phyloP scores from a whole-genome alignment of 2,113 vertebrate species.

The Cynoglossus semilaevis region DNA sequence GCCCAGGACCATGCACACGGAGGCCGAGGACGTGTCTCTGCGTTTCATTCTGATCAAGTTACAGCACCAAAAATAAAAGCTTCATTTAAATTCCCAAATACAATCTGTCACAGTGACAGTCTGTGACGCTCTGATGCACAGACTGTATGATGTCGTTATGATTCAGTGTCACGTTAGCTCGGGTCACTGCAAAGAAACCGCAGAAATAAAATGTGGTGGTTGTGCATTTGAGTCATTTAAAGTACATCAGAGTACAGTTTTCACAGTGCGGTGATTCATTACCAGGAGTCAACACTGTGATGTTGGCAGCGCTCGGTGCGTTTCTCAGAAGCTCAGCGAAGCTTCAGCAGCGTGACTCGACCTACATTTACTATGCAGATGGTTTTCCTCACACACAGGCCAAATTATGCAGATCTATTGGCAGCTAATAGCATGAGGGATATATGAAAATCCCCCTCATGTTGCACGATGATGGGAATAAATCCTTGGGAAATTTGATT shows the following conservation, averaged over 20 bases:
- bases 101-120: too few relatives aligned
- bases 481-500: slow-evolving; percentile 58
- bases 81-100: too few relatives aligned
- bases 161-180: too few relatives aligned
- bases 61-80: too few relatives aligned
- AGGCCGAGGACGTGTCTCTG: slow-evolving; percentile 92
- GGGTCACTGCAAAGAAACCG: too few relatives aligned
- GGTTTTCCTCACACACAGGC: slow-evolving; percentile 50
- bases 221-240: too few relatives aligned
- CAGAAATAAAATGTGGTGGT: too few relatives aligned
- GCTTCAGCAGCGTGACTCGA: slow-evolving; percentile 34
- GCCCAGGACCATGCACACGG: slow-evolving; percentile 84
- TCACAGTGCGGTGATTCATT: slow-evolving; percentile 34
- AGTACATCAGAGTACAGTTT: too few relatives aligned
- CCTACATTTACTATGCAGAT: slow-evolving; percentile 56
- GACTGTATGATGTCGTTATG: too few relatives aligned
- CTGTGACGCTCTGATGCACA: too few relatives aligned
- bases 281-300: slow-evolving; percentile 39
- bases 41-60: too few relatives aligned
- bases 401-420: slow-evolving; percentile 61
- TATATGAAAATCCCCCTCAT: slow-evolving; percentile 55
- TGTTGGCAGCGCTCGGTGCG: slow-evolving; percentile 31
- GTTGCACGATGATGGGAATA: slow-evolving; percentile 45
- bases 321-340: slow-evolving; percentile 24
- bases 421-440: slow-evolving; percentile 59